Evolutionary conservation across 2,888 invertebrate genomes (phyloP), one percentile per base, ranked within the genome.

Genomic region (Synanthedon tipuliformis): DNA sequence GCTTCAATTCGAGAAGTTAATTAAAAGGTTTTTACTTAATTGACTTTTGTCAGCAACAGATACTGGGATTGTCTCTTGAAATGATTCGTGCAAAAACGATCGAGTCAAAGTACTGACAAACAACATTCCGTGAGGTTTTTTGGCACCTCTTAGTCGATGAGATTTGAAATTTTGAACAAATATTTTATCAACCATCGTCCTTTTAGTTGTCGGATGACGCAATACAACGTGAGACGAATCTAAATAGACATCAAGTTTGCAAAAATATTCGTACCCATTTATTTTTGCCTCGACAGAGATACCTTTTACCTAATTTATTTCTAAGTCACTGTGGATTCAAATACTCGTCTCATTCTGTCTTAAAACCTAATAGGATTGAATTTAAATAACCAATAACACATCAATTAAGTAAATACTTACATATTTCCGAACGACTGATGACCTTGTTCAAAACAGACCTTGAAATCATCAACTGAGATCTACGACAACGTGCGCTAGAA

Each of bases 381-480:
- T 34, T 34, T 7, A 34, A 34, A 34, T 34, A 34, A 34, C 27
- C 34, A 34, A 34, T 27, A 27, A 5, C 27, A 27, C 27, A 27
- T 2, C 11, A 13, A 45, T 5, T 13, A 45, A 45, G 45, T 45
- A 58, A 62, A 62, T 58, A 50, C 23, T 23, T 23, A 23, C 63
- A 60, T 65, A 66, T 61, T 66, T 75, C 77, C 73, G 73, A 67
- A 68, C 68, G 67, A 64, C 66, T 61, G 59, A 56, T 81, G 79
- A 73, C 85, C 84, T 85, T 84, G 84, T 77, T 76, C 71, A 61
- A 59, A 69, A 67, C 71, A 73, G 78, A 79, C 85, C 85, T 86
- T 86, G 85, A 78, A 70, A 72, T 65, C 63, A 61, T 66, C 61
- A 62, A 63, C 50, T 52, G 23, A 18, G 23, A 18, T 49, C 49